Evolutionary conservation across 2,113 vertebrate species (phyloP).

Genomic region (Serinus canaria): DNA sequence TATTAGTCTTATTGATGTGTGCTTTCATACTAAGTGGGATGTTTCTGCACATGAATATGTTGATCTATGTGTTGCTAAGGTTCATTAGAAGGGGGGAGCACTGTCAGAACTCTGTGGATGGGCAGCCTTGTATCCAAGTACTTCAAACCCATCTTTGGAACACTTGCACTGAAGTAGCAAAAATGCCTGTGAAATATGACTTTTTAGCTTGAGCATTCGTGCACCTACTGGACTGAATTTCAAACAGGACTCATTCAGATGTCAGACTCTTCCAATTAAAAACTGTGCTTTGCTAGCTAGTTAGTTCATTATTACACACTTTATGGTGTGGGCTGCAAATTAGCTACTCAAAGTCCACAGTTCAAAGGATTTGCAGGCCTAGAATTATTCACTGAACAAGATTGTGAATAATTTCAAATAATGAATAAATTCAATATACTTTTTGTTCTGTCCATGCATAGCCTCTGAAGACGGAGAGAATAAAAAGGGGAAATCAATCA

Average conservation of each 20-base stretch:
- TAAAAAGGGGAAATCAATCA: slow-evolving; percentile 68
- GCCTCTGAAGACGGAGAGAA: slow-evolving; percentile 51
- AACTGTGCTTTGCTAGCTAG: slow-evolving; percentile 30
- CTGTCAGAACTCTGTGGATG: neutral
- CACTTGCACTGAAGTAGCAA: neutral
- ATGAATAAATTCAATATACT: slow-evolving; percentile 70
- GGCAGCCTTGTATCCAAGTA: neutral
- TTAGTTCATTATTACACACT: slow-evolving; percentile 40
- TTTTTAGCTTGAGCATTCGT: slow-evolving; percentile 29
- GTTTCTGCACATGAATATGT: neutral
- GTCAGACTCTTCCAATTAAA: slow-evolving; percentile 56
- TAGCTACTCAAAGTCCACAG: slow-evolving; percentile 46
- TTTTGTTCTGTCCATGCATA: slow-evolving; percentile 55
- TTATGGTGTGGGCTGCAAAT: slow-evolving; percentile 55
- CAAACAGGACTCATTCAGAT: slow-evolving; percentile 42
- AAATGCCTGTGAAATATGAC: slow-evolving; percentile 26
- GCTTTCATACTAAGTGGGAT: neutral
- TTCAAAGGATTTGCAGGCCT: slow-evolving; percentile 59
- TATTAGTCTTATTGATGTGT: neutral
- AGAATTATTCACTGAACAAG: slow-evolving; percentile 67
- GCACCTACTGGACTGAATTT: slow-evolving; percentile 34
- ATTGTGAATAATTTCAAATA: slow-evolving; percentile 70
- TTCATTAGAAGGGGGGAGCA: neutral
- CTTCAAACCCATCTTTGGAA: neutral
- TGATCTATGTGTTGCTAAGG: neutral